A percentile compares a stretch with the other conserved stretches of the same genome.
Evolutionary conservation across 1,140 invertebrate genomes (phyloP).

Genomic region (Drosophila subobscura): DNA sequence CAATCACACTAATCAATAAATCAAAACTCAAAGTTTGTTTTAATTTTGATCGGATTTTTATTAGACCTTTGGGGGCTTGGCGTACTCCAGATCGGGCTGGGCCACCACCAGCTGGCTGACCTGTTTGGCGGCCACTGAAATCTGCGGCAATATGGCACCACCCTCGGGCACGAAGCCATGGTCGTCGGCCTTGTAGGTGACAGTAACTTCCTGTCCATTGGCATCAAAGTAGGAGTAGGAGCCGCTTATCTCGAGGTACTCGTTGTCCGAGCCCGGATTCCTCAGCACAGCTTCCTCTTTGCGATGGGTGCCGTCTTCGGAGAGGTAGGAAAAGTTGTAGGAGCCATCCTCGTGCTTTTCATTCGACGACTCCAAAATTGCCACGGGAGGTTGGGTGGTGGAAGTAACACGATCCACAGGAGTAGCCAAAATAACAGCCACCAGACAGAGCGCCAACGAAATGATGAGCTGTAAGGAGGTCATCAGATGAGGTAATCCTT

Average conservation of each 20-base stretch:
- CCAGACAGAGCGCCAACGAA: slow-evolving; percentile 43
- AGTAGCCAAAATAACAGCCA: slow-evolving; percentile 35
- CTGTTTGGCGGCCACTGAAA: slow-evolving; percentile 67
- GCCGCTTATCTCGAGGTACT: slow-evolving; percentile 70
- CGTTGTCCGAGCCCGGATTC: slow-evolving; percentile 64
- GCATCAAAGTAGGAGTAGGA: slow-evolving; percentile 74
- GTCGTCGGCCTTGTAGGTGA: slow-evolving; percentile 76
- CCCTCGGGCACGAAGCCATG: slow-evolving; percentile 78
- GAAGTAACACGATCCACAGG: slow-evolving; percentile 33
- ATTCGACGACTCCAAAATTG: slow-evolving; percentile 64
- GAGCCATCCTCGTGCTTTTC: slow-evolving; percentile 73
- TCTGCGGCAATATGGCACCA: slow-evolving; percentile 59
- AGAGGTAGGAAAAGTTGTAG: slow-evolving; percentile 72
- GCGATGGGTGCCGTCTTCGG: slow-evolving; percentile 71
- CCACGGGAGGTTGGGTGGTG: slow-evolving; percentile 47
- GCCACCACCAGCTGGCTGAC: slow-evolving; percentile 49
- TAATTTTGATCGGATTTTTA: slow-evolving; percentile 10
- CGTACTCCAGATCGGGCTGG: slow-evolving; percentile 53
- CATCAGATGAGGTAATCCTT: slow-evolving; percentile 32
- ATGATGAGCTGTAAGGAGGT: slow-evolving; percentile 40
- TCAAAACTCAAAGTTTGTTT: neutral
- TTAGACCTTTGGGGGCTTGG: slow-evolving; percentile 59
- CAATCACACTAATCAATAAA: too few relatives aligned
- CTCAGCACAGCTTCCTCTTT: slow-evolving; percentile 64
- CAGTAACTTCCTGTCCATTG: slow-evolving; percentile 69